These are phyloP conservation scores for Adineta ricciae DNA, from an alignment of 2,888 invertebrate genomes.

Conservation along the genomic window DNA sequence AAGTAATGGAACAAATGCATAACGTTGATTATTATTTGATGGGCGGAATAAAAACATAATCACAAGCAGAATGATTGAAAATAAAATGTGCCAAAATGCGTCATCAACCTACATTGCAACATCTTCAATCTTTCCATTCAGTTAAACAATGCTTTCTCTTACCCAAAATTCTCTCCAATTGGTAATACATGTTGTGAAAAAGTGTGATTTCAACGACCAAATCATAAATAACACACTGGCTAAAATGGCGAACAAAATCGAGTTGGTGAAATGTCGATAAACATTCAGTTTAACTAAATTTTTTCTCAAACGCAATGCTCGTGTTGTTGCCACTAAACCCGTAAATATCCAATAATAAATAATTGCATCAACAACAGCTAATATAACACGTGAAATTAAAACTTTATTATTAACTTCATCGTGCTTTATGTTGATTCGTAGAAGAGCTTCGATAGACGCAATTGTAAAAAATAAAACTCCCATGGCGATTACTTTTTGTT, in stretches of 20 bases:
- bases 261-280: slow-evolving; percentile 86
- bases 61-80: slow-evolving; percentile 72
- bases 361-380: slow-evolving; percentile 64
- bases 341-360: slow-evolving; percentile 83
- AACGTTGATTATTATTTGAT: slow-evolving; percentile 79
- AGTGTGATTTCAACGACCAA: slow-evolving; percentile 75
- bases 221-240: slow-evolving; percentile 84
- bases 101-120: slow-evolving; percentile 70
- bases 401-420: slow-evolving; percentile 57
- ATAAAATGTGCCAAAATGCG: slow-evolving; percentile 86
- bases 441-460: slow-evolving; percentile 73
- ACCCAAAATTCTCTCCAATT: slow-evolving; percentile 46
- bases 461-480: slow-evolving; percentile 72
- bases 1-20: slow-evolving; percentile 79
- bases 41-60: slow-evolving; percentile 93
- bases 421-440: slow-evolving; percentile 57
- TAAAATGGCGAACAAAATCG: slow-evolving; percentile 76
- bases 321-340: slow-evolving; percentile 70
- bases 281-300: slow-evolving; percentile 78
- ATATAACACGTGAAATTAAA: slow-evolving; percentile 70
- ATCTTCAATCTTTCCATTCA: slow-evolving; percentile 36
- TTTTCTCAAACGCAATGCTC: slow-evolving; percentile 72
- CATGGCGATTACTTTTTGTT: slow-evolving; percentile 74
- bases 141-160: neutral
- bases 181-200: slow-evolving; percentile 51